Base-by-base conservation (phyloP, 2,113 vertebrate genomes). In the Dipodomys ordii region DNA sequence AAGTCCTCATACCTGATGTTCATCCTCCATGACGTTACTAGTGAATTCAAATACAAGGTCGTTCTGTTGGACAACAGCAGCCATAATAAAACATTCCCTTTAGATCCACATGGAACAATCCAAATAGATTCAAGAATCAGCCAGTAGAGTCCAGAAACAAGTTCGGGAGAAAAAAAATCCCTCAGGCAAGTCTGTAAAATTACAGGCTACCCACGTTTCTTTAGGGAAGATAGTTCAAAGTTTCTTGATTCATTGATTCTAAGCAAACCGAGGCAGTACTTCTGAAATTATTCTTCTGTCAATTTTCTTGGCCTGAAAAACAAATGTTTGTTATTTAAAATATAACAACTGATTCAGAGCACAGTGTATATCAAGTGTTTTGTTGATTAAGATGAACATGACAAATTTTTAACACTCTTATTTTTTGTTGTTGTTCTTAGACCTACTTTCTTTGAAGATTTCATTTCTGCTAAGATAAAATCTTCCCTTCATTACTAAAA, bases 21-120 rank as follows among this genome's bases (percentile, higher is more conserved):
- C 98, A 96, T 98, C 98, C 97, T 98, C 99, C 96, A 99, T 98
- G 97, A 99, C 98, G 98, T 99, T 99, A 97, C 99, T 99, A 97
- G 99, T 99, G 97, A 99, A 99, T 92, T 99, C 99, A 98, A 99
- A 99, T 90, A 99, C 98, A 30, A 99, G 98, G 85, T 99, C 99
- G 97, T 99, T 99, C 98, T 99, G 99, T 97, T 99, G 98, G 88
- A 99, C 98, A 92, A 98, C 98, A 96, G 99, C 98, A 97, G 98
- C 98, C 98, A 99, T 99, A 97, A 98, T 98, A 98, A 97, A 95
- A 96, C 98, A 98, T 98, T 98, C 97, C 98, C 97, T 97, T 98
- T 98, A 98, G 96, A 93, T 97, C 96, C 97, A 98, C 98, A 98
- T 98, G 95, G 86, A 94, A 98, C 96, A 90, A 80, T 94, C 92